phyloP scores from a whole-genome alignment of 1,140 invertebrate genomes.

The Anoplolepis gracilipes region DNA sequence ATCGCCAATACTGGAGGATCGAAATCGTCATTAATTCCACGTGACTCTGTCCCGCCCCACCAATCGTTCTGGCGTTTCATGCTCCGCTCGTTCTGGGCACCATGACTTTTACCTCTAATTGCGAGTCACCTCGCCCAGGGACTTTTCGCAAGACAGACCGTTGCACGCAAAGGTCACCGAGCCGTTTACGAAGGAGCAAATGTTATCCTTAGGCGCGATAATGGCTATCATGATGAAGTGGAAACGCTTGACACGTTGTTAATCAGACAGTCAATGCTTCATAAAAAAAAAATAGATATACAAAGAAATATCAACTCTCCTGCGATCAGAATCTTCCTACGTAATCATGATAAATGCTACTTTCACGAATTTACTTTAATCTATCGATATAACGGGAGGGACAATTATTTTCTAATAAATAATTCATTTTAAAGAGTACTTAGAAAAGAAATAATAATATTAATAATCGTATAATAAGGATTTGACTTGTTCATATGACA shows the following conservation, averaged over 20 bases:
- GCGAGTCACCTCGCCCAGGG: conserved; percentile 68
- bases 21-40: conserved; percentile 61
- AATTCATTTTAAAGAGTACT: background rate
- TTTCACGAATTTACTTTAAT: background rate
- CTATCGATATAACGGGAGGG: conserved; percentile 26
- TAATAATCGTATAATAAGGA: background rate
- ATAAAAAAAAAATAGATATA: conserved; percentile 40
- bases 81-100: conserved; percentile 44
- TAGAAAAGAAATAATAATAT: background rate
- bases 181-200: conserved; percentile 68
- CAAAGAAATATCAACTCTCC: conserved; percentile 12
- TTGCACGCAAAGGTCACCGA: conserved; percentile 72
- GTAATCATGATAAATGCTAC: conserved; percentile 45
- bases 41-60: conserved; percentile 3
- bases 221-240: conserved; percentile 59
- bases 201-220: conserved; percentile 67
- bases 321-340: conserved; percentile 22
- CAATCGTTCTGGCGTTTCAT: conserved; percentile 15
- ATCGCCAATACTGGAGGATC: conserved; percentile 24
- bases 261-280: conserved; percentile 40
- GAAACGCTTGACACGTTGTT: conserved; percentile 55
- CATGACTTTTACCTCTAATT: conserved; percentile 74
- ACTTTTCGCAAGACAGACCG: conserved; percentile 63
- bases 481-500: background rate
- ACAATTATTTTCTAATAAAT: conserved; percentile 2